Conservation (phyloP, 2,113 vertebrate species). For the Mungos mungo region DNA sequence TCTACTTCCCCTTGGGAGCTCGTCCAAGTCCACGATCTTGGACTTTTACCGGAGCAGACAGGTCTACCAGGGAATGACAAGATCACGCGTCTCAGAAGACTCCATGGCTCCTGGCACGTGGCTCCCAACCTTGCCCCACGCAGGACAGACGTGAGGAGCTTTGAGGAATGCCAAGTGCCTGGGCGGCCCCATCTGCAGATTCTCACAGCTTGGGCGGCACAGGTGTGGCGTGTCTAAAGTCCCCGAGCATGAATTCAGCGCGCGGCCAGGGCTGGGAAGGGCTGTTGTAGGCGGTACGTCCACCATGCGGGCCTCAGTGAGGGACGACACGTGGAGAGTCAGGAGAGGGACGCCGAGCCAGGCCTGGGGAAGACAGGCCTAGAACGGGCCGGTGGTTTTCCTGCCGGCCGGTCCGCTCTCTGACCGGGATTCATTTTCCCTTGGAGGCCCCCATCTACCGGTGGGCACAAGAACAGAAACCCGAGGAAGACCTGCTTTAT, state of each 20-base stretch:
- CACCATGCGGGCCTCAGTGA: no score
- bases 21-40: neutral
- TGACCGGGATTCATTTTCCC: neutral
- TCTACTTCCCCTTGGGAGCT: neutral
- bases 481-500: neutral
- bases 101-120: neutral
- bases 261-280: neutral
- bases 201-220: neutral
- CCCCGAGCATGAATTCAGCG: accelerated
- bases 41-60: neutral
- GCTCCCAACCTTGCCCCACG: neutral
- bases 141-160: neutral
- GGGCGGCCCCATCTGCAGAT: neutral
- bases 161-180: neutral
- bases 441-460: neutral
- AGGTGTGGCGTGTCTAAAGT: no score
- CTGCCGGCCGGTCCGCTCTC: neutral
- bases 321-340: accelerated
- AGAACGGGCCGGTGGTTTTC: neutral
- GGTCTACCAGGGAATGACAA: neutral
- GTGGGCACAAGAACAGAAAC: neutral
- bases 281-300: accelerated
- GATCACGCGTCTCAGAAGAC: neutral
- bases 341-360: no score
- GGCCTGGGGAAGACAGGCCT: neutral